Base-by-base conservation (phyloP, 2,888 invertebrate species). In the Leucophenga montana region DNA sequence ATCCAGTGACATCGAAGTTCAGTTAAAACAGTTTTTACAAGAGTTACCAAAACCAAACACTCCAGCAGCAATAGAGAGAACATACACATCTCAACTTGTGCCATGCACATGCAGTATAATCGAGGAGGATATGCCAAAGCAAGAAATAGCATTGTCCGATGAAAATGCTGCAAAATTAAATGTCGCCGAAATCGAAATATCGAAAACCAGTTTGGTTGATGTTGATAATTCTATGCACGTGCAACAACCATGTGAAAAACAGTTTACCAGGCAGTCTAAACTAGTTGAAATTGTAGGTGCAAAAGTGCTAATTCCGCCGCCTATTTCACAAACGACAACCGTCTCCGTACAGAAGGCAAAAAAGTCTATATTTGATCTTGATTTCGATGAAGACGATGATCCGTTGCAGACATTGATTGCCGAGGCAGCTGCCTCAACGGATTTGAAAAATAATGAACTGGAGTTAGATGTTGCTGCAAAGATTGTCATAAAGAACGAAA, bases 291-390 rank as follows among this genome's bases (percentile, higher is more conserved):
- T n/a, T 46, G 44, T 16, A 39, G 16, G 33, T 1, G 16, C n/a
- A 11, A 18, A 64, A 22, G 20, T 14, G 5, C 14, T 18, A 14
- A 20, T 16, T 13, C 39, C 54, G 6, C 65, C 72, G n/a, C 76
- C 73, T 8, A 20, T 6, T 9, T 3, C 67, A 6, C 9, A 44
- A 18, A 31, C 20, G 6, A 16, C 59, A n/a, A 8, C 27, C 31
- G 11, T n/a, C 56, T 14, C n/a, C 50, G 1, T 66, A 16, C 68
- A 67, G 56, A 88, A 85, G 71, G 85, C 85, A 11, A 80, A 83
- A 0, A 88, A 87, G 70, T 89, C 89, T 0, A 89, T 89, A 69
- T 89, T 89, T 76, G 89, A 89, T 80, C 77, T 89, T 31, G 89
- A 89, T 75, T 89, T 88, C 70, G 89, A 89, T 66, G 89, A 88